Conservation (phyloP, 2,888 invertebrate species). For the Lasioglossum vierecki region DNA sequence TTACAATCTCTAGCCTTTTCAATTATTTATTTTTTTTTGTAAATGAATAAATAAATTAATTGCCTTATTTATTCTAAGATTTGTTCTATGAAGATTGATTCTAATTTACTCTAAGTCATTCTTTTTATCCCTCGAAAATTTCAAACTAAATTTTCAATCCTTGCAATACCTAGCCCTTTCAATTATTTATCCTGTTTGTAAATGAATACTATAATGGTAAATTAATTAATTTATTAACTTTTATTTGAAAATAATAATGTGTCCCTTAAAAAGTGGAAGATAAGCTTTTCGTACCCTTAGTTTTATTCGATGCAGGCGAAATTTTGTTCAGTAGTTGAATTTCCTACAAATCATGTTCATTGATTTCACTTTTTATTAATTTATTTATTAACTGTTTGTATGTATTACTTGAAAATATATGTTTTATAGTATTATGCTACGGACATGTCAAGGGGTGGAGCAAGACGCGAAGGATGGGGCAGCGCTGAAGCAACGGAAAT, state of each 20-base stretch:
- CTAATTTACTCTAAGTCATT: no score
- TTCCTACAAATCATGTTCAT: background rate
- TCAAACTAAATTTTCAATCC: background rate
- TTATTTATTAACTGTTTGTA: background rate
- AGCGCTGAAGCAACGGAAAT: slow-evolving; percentile 99
- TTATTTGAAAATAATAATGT: background rate
- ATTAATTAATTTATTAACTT: background rate
- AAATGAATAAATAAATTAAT: background rate
- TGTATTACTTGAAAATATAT: background rate
- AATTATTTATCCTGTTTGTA: background rate
- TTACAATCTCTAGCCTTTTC: background rate
- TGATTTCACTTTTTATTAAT: background rate
- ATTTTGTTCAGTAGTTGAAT: background rate
- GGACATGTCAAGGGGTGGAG: slow-evolving; percentile 88
- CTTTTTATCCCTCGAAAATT: background rate
- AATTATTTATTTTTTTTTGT: background rate
- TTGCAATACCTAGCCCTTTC: background rate
- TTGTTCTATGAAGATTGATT: no score
- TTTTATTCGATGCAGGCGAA: background rate
- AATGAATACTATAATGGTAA: background rate
- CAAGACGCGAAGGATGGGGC: slow-evolving; percentile 97
- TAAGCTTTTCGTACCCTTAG: background rate
- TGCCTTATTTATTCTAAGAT: no score
- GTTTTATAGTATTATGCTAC: slow-evolving; percentile 84
- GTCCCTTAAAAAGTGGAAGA: background rate